Conservation (phyloP, 2,113 vertebrate genomes). For the Motacilla tschutschensis region DNA sequence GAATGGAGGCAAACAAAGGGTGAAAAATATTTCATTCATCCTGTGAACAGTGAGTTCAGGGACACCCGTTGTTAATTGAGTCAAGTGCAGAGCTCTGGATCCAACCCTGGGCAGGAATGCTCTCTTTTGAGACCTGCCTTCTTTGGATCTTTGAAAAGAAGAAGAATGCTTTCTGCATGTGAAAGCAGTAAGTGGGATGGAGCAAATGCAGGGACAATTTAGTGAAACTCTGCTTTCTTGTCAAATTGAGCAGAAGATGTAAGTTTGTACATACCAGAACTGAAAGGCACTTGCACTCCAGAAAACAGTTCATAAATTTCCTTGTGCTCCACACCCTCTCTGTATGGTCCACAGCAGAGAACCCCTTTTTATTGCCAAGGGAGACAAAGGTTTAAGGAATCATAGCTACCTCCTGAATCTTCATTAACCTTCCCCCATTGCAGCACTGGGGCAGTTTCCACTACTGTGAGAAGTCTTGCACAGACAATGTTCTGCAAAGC, state of each 20-base stretch:
- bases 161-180: conserved; percentile 26
- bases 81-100: conserved; percentile 18
- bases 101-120: conserved; percentile 36
- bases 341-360: not conserved
- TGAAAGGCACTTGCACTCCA: not conserved
- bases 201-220: conserved; percentile 29
- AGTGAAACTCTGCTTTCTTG: not conserved
- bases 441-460: not conserved
- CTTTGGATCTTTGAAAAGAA: conserved; percentile 4
- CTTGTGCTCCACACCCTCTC: not conserved
- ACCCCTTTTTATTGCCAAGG: not conserved
- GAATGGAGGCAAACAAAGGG: conserved; percentile 44
- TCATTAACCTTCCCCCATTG: not conserved
- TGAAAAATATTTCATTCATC: conserved; percentile 39
- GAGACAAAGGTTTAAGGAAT: not conserved
- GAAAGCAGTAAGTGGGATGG: conserved; percentile 30
- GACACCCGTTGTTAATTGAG: not conserved
- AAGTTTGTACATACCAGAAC: not conserved
- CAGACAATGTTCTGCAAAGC: not conserved
- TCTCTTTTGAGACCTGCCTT: conserved; percentile 26
- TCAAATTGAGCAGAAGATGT: not conserved
- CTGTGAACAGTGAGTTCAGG: conserved; percentile 32
- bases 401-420: not conserved
- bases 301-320: not conserved
- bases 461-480: not conserved